Evolutionary conservation across 2,113 vertebrate species (phyloP).

Genomic region (Hemicordylus capensis): DNA sequence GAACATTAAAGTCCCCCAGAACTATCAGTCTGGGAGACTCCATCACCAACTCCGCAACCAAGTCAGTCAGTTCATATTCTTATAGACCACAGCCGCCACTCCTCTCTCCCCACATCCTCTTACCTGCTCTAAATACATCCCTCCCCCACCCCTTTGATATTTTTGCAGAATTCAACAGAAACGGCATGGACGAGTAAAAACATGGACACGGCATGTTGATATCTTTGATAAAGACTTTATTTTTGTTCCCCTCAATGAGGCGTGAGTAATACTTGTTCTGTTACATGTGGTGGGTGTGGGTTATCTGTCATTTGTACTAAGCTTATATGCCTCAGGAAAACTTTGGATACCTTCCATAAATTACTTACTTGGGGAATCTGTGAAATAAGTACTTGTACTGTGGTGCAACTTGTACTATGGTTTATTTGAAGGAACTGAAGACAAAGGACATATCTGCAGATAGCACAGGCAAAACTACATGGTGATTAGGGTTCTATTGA

Average conservation of each 20-base stretch:
- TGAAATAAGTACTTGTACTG: neutral
- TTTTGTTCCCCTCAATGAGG: slow-evolving; percentile 98
- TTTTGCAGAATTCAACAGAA: slow-evolving; percentile 90
- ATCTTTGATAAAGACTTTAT: slow-evolving; percentile 99
- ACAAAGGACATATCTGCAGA: neutral
- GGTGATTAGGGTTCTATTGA: neutral
- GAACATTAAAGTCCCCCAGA: too few species aligned
- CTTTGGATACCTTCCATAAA: neutral
- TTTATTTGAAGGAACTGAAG: neutral
- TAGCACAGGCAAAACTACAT: neutral
- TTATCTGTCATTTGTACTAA: neutral
- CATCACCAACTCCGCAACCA: too few species aligned
- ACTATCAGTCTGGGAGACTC: too few species aligned
- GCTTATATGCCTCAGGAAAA: neutral
- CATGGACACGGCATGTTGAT: slow-evolving; percentile 97
- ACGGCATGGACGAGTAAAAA: slow-evolving; percentile 95
- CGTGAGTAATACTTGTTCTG: slow-evolving; percentile 81
- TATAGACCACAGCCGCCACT: too few species aligned
- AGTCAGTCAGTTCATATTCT: too few species aligned
- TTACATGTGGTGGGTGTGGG: neutral
- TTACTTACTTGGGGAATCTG: neutral
- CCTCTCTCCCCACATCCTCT: too few species aligned
- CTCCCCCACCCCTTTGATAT: slow-evolving; percentile 42
- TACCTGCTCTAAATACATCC: too few species aligned
- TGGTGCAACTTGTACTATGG: neutral